Percentiles rank a stretch among this genome's conserved stretches.
phyloP scores from a whole-genome alignment of 2,797 vertebrate genomes.

The Gymnodraco acuticeps region DNA sequence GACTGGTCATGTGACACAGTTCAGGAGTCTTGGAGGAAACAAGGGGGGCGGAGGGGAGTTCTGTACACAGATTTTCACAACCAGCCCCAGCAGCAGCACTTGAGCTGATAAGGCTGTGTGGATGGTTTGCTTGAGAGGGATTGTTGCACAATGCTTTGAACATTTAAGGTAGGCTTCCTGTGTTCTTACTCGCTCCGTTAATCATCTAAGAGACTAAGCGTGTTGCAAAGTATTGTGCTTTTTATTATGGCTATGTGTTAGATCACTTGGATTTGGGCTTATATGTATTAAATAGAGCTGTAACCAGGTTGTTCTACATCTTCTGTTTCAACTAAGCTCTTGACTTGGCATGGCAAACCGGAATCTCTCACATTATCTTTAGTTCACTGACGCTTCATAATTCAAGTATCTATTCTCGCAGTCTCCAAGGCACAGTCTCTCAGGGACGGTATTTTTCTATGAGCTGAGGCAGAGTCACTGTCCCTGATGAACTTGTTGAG shows the following conservation, averaged over 20 bases:
- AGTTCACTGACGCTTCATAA: background rate
- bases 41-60: conserved; percentile 53
- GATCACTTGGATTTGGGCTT: conserved; percentile 15
- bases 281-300: background rate
- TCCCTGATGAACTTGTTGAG: conserved; percentile 42
- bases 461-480: conserved; percentile 17
- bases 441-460: conserved; percentile 1
- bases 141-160: conserved; percentile 73
- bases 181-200: conserved; percentile 15
- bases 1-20: conserved; percentile 74
- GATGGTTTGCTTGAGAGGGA: conserved; percentile 61
- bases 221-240: background rate
- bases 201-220: conserved; percentile 8
- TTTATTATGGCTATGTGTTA: background rate
- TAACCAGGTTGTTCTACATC: background rate
- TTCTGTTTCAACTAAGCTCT: conserved; percentile 16
- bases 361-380: conserved; percentile 8
- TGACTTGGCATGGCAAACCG: conserved; percentile 25
- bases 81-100: conserved; percentile 56
- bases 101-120: conserved; percentile 49
- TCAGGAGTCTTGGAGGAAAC: conserved; percentile 77
- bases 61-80: conserved; percentile 73
- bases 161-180: conserved; percentile 75
- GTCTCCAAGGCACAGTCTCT: conserved; percentile 20
- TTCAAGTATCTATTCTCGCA: conserved; percentile 33